Percentiles rank a stretch among this genome's conserved stretches.
Conservation (phyloP, 1,140 invertebrate genomes). For the Batillaria attramentaria region DNA sequence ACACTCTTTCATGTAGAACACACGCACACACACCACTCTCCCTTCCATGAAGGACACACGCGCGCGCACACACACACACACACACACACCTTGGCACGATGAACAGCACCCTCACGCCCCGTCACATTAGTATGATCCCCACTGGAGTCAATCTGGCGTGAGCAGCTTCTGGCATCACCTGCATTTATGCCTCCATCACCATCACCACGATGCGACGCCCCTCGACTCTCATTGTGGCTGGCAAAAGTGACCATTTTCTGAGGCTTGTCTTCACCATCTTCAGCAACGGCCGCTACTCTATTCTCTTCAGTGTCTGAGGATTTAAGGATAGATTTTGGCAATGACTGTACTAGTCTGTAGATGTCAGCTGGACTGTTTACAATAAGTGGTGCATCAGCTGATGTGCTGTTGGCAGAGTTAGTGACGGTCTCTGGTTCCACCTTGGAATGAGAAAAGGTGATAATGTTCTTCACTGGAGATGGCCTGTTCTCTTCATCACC, state of each 20-base stretch:
- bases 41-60: too few relatives aligned
- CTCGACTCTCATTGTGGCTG: background rate
- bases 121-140: too few relatives aligned
- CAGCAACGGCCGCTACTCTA: background rate
- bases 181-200: background rate
- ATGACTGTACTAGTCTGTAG: background rate
- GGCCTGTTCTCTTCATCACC: background rate
- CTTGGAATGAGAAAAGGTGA: slow-evolving; percentile 1
- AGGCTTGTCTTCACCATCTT: background rate
- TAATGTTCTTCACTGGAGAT: background rate
- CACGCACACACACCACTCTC: too few relatives aligned
- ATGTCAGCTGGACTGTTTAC: slow-evolving; percentile 12
- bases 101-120: too few relatives aligned
- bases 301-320: background rate
- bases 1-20: too few relatives aligned
- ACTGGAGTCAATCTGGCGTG: background rate
- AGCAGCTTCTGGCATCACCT: background rate
- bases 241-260: background rate
- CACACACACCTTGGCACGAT: too few relatives aligned
- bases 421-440: background rate
- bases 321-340: slow-evolving; percentile 13
- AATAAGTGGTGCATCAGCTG: background rate
- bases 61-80: too few relatives aligned
- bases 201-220: too few relatives aligned
- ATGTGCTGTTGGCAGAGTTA: background rate